Evolutionary conservation across 2,888 invertebrate species (phyloP), one percentile per base, ranked within the genome.

Genomic region (Rhorus exstirpatorius): DNA sequence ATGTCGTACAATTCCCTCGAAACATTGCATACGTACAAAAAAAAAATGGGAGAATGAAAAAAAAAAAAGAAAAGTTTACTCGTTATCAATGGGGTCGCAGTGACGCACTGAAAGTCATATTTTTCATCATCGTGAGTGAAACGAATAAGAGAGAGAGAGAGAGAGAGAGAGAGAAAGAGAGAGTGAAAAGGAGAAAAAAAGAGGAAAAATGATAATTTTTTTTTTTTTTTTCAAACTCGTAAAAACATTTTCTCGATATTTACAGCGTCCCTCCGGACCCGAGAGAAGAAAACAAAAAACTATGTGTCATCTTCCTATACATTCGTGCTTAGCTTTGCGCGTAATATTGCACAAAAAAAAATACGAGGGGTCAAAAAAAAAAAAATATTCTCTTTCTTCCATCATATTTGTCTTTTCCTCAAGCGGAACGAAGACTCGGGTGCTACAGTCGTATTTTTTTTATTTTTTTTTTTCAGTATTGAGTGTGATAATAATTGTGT

Each of bases 311-410:
- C 82, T 82, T 81, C 80, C 68, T 79, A 65, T 44, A 68, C 49
- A 83, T 82, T 86, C 83, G 82, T 83, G 84, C 84, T 85, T 83
- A 79, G 85, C 82, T 84, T 86, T 83, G 76, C 80, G 58, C 80
- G 78, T 75, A 14, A 83, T 72, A 61, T 35, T 82, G 70, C 78
- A 82, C 82, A 70, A 77, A 49, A 74, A 12, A 24, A n/a, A 46
- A n/a, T 0, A 19, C n/a, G 55, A 38, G 79, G 55, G 70, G 61
- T 55, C 21, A 55, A 17, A 51, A 26, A 65, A 75, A 67, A 60
- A 65, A 26, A 75, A 41, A 61, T n/a, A 7, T 35, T 24, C 61
- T 58, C 10, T 58, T 51, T 41, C 4, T 61, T 51, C 6, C 31
- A 6, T 12, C 12, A 53, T 63, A 12, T 31, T 24, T 80, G 26